These are phyloP conservation scores for Globia sparganii DNA, from an alignment of 2,888 invertebrate species.

Conservation along the genomic window DNA sequence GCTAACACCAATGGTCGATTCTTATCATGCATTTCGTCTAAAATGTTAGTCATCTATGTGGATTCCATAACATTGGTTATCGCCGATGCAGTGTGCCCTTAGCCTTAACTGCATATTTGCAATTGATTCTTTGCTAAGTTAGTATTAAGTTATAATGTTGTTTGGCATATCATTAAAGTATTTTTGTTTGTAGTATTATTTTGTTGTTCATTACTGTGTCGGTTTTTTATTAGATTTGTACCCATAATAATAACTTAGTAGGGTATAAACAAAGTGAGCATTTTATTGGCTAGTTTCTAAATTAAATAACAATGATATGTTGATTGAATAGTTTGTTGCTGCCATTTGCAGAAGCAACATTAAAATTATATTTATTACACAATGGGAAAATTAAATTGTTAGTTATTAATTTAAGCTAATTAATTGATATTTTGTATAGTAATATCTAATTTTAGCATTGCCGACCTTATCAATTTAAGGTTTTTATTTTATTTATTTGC, in stretches of 20 bases:
- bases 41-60: background rate
- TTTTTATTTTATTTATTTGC: slow-evolving; percentile 57
- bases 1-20: background rate
- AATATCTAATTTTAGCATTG: slow-evolving; percentile 48
- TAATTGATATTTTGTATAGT: slow-evolving; percentile 55
- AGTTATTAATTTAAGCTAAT: slow-evolving; percentile 38
- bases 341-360: slow-evolving; percentile 19
- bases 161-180: slow-evolving; percentile 76
- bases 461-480: slow-evolving; percentile 27
- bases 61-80: slow-evolving; percentile 8
- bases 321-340: slow-evolving; percentile 19
- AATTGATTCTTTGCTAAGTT: slow-evolving; percentile 55
- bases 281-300: slow-evolving; percentile 46
- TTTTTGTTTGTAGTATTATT: slow-evolving; percentile 71
- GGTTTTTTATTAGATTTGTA: slow-evolving; percentile 58
- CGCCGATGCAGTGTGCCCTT: slow-evolving; percentile 12
- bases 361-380: slow-evolving; percentile 47
- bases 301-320: slow-evolving; percentile 22
- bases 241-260: slow-evolving; percentile 51
- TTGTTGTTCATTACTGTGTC: slow-evolving; percentile 63
- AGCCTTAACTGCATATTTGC: slow-evolving; percentile 26
- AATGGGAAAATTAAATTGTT: slow-evolving; percentile 28
- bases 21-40: background rate
- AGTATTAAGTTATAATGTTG: slow-evolving; percentile 67
- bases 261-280: slow-evolving; percentile 62